These are phyloP conservation scores for Tetrapedia diversipes DNA, from an alignment of 2,888 invertebrate species.

Conservation along the genomic window DNA sequence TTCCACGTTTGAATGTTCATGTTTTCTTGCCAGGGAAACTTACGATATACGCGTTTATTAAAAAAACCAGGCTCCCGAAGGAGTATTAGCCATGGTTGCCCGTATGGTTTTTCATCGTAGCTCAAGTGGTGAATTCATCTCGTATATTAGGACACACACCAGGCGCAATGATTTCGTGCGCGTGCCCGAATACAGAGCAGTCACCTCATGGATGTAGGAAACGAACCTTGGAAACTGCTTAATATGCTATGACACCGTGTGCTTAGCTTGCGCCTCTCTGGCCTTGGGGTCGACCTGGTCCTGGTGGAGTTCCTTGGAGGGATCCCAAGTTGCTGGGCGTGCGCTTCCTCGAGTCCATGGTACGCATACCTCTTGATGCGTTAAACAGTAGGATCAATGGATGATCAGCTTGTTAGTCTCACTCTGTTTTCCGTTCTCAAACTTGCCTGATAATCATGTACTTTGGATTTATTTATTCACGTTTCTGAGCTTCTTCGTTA, in stretches of 20 bases:
- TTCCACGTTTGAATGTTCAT: not conserved
- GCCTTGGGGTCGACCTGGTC: constrained; percentile 88
- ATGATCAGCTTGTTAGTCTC: constrained; percentile 12
- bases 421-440: not conserved
- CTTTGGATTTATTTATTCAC: not conserved
- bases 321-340: constrained; percentile 89
- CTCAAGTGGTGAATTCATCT: not conserved
- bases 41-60: too few relatives aligned
- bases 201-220: constrained; percentile 37
- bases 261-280: constrained; percentile 82
- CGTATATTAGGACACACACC: constrained; percentile 2
- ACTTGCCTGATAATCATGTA: not conserved
- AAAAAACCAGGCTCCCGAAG: too few relatives aligned
- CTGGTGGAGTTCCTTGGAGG: constrained; percentile 90
- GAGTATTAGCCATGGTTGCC: too few relatives aligned
- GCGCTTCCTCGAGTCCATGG: constrained; percentile 91
- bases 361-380: constrained; percentile 80
- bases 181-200: constrained; percentile 33
- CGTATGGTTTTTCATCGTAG: not conserved
- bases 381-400: constrained; percentile 30
- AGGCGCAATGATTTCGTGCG: constrained; percentile 37
- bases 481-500: not conserved
- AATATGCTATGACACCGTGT: constrained; percentile 73
- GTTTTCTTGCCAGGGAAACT: too few relatives aligned
- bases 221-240: constrained; percentile 78